These are phyloP conservation scores for Thunnus albacares DNA, from an alignment of 2,797 vertebrate genomes.

Conservation along the genomic window DNA sequence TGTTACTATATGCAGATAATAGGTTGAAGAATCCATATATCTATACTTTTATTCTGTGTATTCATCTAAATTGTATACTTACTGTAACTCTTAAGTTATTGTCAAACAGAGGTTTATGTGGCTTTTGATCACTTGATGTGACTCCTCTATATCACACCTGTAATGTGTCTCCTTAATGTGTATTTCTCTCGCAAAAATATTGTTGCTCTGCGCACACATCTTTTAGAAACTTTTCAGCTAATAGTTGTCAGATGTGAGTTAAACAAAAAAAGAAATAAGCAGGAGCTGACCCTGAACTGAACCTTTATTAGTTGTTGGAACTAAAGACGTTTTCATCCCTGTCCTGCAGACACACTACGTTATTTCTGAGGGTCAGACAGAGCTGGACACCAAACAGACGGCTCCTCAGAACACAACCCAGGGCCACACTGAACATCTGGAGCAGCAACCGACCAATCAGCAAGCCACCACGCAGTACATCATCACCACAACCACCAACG, in stretches of 20 bases:
- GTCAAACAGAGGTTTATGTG: neutral
- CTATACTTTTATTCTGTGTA: neutral
- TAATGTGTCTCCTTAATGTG: neutral
- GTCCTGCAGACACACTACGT: slow-evolving; percentile 93
- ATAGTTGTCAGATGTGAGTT: neutral
- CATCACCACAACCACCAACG: slow-evolving; percentile 94
- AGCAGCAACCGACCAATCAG: slow-evolving; percentile 85
- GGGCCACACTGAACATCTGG: slow-evolving; percentile 87
- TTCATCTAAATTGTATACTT: neutral
- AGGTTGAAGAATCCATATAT: neutral
- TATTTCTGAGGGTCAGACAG: slow-evolving; percentile 94
- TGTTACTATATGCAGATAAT: neutral
- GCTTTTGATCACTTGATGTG: neutral
- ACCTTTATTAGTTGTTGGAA: neutral
- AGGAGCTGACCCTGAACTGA: neutral
- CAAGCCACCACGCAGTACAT: slow-evolving; percentile 94
- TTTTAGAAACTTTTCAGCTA: neutral
- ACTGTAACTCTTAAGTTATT: too few relatives aligned
- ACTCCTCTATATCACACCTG: neutral
- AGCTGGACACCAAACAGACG: slow-evolving; percentile 91
- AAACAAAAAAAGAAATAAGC: too few relatives aligned
- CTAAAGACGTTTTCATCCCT: neutral
- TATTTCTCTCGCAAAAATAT: too few relatives aligned
- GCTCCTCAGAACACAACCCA: slow-evolving; percentile 80
- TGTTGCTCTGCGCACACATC: neutral